Base-by-base conservation (phyloP, 2,888 invertebrate species). In the Mellilla xanthometata region DNA sequence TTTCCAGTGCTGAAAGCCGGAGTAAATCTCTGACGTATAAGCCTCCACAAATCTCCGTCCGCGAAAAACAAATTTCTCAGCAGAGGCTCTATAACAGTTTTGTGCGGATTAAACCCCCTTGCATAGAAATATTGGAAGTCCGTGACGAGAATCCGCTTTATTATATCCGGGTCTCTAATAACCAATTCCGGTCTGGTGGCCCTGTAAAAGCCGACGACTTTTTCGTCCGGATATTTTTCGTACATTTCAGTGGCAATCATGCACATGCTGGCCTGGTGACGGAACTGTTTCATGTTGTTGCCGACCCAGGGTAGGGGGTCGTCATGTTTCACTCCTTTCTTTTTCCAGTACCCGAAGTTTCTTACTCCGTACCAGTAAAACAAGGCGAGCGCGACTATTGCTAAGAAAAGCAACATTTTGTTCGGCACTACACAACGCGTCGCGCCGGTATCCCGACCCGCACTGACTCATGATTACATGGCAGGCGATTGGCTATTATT, bases 1-100 rank as follows among this genome's bases (percentile, higher is more conserved):
- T 86, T 88, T 1, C 75, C 81, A 0, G 81, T 76, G 46, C 84
- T 85, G 39, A 88, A 88, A 2, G 80, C 80, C 0, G 83, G 80
- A 5, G 81, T 83, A 41, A 88, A 81, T 43, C 83, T 66, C 34
- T 85, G 81, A 49, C 88, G 68, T 11, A 86, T 67, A 36, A 85
- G 63, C 9, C 70, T 72, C 88, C 88, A 88, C 24, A 76, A 53
- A 46, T 87, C 87, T 5, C 87, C 86, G 39, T 86, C 87, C 30
- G 77, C 80, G 40, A 83, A 79, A 49, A 87, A 87, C 39, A 88
- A 58, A 54, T 87, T 88, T 54, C 69, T 78, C 26, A 85, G 23
- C 40, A 88, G 57, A 0, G 84, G 86, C 56, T 88, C 86, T 3
- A 78, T 65, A 2, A 76, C 76, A 19, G 62, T 78, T 52, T 75